These are phyloP conservation scores for Drosophila biarmipes DNA, from an alignment of 1,140 invertebrate species.

Conservation along the genomic window DNA sequence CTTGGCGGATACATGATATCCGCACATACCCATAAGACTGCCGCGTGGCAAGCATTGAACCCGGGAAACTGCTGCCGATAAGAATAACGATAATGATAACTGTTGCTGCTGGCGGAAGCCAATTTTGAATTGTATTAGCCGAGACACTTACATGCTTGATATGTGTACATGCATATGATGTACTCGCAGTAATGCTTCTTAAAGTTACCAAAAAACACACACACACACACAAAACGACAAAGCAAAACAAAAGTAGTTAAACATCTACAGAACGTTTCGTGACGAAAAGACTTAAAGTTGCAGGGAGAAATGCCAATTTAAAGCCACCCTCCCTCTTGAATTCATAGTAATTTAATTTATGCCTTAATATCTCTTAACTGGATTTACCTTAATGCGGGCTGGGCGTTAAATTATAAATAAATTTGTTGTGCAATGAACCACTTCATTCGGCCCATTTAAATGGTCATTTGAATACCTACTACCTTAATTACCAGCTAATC, in stretches of 20 bases:
- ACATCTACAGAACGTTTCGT: conserved; percentile 11
- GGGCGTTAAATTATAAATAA: conserved; percentile 6
- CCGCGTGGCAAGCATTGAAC: conserved; percentile 70
- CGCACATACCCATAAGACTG: conserved; percentile 75
- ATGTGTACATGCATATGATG: conserved; percentile 24
- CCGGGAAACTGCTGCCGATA: conserved; percentile 10
- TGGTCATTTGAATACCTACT: conserved; percentile 1
- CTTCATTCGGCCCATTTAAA: conserved; percentile 4
- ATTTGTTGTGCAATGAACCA: conserved; percentile 10
- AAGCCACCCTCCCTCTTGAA: conserved; percentile 5
- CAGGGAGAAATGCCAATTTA: conserved; percentile 17
- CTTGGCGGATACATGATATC: conserved; percentile 75
- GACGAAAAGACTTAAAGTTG: conserved; percentile 18
- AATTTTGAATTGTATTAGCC: conserved; percentile 59
- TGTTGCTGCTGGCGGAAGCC: conserved; percentile 8
- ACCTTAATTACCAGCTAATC: conserved; percentile 18
- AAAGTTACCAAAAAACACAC: conserved; percentile 30
- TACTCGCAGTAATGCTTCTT: conserved; percentile 24
- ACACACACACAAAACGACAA: conserved; percentile 6
- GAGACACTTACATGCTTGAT: conserved; percentile 11
- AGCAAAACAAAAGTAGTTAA: conserved; percentile 4
- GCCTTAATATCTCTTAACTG: conserved; percentile 14
- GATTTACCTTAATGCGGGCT: conserved; percentile 16
- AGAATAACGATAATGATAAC: conserved; percentile 8
- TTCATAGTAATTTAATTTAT: conserved; percentile 9